Evolutionary conservation across 2,113 vertebrate genomes (phyloP).

Genomic region (mouse (Mus musculus)): DNA sequence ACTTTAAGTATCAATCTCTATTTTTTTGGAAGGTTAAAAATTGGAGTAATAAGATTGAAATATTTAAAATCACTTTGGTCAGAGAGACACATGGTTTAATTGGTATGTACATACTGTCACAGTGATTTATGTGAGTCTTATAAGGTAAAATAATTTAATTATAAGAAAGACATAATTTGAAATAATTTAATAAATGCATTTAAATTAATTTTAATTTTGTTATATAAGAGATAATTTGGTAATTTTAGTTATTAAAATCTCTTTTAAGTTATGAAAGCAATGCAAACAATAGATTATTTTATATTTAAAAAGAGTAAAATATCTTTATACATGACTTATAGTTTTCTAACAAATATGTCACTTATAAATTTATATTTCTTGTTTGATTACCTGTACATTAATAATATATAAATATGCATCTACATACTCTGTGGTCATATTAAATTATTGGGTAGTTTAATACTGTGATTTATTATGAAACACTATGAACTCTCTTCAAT

Average conservation of each 20-base stretch:
- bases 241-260: slow-evolving; percentile 4
- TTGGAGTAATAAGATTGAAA: neutral
- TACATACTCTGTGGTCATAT: slow-evolving; percentile 46
- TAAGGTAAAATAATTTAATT: slow-evolving; percentile 63
- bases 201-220: neutral
- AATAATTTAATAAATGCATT: neutral
- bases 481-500: slow-evolving; percentile 45
- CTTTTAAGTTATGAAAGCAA: neutral
- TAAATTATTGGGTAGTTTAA: slow-evolving; percentile 78
- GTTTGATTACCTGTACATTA: slow-evolving; percentile 74
- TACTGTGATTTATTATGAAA: slow-evolving; percentile 78
- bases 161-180: neutral
- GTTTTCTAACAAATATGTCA: slow-evolving; percentile 71
- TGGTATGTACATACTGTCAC: slow-evolving; percentile 22
- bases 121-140: neutral
- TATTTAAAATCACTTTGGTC: slow-evolving; percentile 14
- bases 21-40: slow-evolving; percentile 56
- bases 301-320: slow-evolving; percentile 52
- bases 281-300: slow-evolving; percentile 35
- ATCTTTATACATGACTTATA: slow-evolving; percentile 53
- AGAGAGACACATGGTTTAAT: slow-evolving; percentile 51
- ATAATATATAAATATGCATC: slow-evolving; percentile 65
- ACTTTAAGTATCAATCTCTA: slow-evolving; percentile 29
- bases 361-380: slow-evolving; percentile 77
- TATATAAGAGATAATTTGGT: neutral